Evolutionary conservation across 2,113 vertebrate species (phyloP).

Genomic region (Microcebus jonahi): DNA sequence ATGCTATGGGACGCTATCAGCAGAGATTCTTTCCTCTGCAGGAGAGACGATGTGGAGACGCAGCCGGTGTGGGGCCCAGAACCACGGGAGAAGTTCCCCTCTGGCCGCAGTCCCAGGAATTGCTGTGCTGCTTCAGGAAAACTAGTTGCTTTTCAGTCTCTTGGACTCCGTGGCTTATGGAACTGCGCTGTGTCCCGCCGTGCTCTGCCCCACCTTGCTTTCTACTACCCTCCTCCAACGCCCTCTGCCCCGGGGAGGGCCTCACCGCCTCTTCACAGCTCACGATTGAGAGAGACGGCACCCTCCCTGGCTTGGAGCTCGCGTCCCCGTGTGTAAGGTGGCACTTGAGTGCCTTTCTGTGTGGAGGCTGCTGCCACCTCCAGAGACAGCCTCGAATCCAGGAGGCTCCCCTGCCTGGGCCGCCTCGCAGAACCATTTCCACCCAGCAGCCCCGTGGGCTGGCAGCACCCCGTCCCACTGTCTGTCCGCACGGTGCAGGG

Average conservation of each 20-base stretch:
- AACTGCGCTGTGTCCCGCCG: accelerated
- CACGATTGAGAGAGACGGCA: accelerated
- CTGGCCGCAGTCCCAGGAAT: background rate
- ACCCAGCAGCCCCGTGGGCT: accelerated
- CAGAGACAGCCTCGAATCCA: background rate
- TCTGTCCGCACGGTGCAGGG: background rate
- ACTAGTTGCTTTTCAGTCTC: background rate
- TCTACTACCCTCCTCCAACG: background rate
- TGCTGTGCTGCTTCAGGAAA: background rate
- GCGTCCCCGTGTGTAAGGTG: too few relatives aligned
- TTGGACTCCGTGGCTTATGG: background rate
- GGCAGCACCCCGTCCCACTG: background rate
- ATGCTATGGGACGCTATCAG: background rate
- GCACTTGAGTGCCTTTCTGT: background rate
- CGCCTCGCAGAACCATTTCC: background rate
- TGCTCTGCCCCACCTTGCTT: background rate
- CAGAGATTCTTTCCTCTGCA: background rate
- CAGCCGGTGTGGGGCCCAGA: background rate
- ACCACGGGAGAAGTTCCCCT: background rate
- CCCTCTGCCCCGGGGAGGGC: too few relatives aligned
- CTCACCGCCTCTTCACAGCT: background rate
- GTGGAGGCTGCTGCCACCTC: background rate
- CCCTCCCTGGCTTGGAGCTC: background rate
- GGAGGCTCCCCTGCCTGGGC: background rate
- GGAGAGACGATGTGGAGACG: background rate